These are phyloP conservation scores for Rhinolophus ferrumequinum DNA, from an alignment of 2,113 vertebrate species.

Conservation along the genomic window DNA sequence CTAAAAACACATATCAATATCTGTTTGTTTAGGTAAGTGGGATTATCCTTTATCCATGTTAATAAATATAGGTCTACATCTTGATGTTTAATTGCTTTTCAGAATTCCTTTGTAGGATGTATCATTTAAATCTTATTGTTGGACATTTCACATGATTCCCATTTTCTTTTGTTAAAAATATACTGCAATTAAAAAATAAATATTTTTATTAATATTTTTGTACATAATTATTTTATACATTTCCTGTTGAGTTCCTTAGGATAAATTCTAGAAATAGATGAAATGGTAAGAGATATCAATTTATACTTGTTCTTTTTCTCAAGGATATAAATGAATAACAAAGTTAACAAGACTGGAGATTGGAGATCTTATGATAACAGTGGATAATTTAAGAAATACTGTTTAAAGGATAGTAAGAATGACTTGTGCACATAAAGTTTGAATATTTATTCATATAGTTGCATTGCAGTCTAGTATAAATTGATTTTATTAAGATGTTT, in stretches of 20 bases:
- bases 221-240: not conserved
- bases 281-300: not conserved
- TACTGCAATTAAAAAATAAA: not conserved
- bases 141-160: not conserved
- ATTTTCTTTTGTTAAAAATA: not conserved
- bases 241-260: not conserved
- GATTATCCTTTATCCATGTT: not conserved
- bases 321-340: constrained; percentile 14
- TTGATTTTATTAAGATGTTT: not conserved
- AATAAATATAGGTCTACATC: not conserved
- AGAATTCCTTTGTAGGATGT: not conserved
- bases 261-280: constrained; percentile 29
- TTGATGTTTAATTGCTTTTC: not conserved
- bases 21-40: not conserved
- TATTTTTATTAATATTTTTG: not conserved
- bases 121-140: not conserved
- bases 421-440: not conserved
- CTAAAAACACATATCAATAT: not conserved
- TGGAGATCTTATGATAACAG: not conserved
- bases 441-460: not conserved
- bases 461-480: not conserved
- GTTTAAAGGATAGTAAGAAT: not conserved
- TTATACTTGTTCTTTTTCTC: constrained; percentile 16
- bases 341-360: not conserved
- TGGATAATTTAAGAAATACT: constrained; percentile 16